Evolutionary conservation across 1,140 invertebrate genomes (phyloP).

Genomic region (Drosophila watanabei): DNA sequence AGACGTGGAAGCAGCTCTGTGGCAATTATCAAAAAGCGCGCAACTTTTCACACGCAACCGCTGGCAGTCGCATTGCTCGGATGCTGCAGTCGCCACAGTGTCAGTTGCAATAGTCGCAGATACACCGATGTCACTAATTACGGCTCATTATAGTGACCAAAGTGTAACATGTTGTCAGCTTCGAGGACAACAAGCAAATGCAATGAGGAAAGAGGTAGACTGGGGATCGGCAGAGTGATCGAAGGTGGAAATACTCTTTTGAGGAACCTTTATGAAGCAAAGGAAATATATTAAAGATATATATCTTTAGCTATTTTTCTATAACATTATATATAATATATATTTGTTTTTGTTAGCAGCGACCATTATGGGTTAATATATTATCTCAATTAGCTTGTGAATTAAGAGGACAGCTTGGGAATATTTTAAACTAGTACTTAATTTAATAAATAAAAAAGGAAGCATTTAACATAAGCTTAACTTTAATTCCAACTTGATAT

Average conservation of each 20-base stretch:
- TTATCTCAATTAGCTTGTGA: too few species aligned
- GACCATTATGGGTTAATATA: too few species aligned
- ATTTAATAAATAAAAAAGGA: too few species aligned
- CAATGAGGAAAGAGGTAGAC: constrained; percentile 4
- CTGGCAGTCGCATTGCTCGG: constrained; percentile 39
- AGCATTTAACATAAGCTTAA: too few species aligned
- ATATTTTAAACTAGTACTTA: too few species aligned
- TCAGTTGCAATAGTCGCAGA: constrained; percentile 54
- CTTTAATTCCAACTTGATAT: too few species aligned
- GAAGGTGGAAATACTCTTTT: constrained; percentile 11
- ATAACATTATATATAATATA: too few species aligned
- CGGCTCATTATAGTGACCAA: constrained; percentile 84
- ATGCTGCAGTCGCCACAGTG: constrained; percentile 33
- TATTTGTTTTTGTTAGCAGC: too few species aligned
- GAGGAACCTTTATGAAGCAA: not conserved
- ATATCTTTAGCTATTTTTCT: too few species aligned
- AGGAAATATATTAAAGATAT: not conserved
- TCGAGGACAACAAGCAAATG: constrained; percentile 61
- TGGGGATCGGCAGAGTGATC: not conserved
- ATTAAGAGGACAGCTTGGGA: too few species aligned
- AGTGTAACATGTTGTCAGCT: constrained; percentile 82
- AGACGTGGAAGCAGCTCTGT: constrained; percentile 38
- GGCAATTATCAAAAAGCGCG: constrained; percentile 82
- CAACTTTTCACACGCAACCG: constrained; percentile 76
- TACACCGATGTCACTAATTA: constrained; percentile 76